phyloP scores from a whole-genome alignment of 2,797 vertebrate species.

The Cyclopterus lumpus region DNA sequence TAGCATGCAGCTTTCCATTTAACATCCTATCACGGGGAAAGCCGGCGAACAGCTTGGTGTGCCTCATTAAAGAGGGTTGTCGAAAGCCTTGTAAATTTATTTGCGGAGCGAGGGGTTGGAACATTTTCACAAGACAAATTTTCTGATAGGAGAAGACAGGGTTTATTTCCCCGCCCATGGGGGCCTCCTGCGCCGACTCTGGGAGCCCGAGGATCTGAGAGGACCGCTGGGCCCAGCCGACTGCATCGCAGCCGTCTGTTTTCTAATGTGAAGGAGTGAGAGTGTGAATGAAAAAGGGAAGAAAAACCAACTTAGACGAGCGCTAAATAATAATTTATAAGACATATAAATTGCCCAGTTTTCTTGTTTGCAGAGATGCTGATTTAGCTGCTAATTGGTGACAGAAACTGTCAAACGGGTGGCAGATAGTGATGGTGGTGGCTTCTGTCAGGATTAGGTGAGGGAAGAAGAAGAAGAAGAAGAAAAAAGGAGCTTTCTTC shows the following conservation, averaged over 20 bases:
- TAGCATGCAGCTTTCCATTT: constrained; percentile 96
- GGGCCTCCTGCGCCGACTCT: constrained; percentile 77
- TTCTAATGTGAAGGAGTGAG: constrained; percentile 81
- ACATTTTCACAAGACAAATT: constrained; percentile 92
- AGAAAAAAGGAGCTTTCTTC: constrained; percentile 89
- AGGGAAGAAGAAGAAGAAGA: constrained; percentile 69
- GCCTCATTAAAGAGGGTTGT: constrained; percentile 95
- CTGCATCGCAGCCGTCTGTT: constrained; percentile 86
- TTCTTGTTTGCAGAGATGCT: constrained; percentile 95
- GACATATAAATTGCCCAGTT: constrained; percentile 85
- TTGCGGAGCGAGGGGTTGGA: constrained; percentile 57
- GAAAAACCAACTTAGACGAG: constrained; percentile 83
- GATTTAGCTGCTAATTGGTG: constrained; percentile 99
- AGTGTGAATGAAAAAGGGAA: constrained; percentile 66
- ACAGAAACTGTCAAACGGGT: constrained; percentile 99
- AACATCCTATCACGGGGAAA: constrained; percentile 94
- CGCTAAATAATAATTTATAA: constrained; percentile 78
- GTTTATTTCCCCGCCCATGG: constrained; percentile 88
- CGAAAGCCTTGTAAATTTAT: constrained; percentile 91
- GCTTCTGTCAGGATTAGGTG: constrained; percentile 95
- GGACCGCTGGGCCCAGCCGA: constrained; percentile 75
- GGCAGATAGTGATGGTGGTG: constrained; percentile 92
- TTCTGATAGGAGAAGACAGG: constrained; percentile 88
- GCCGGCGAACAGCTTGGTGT: constrained; percentile 92
- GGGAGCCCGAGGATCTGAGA: constrained; percentile 66